Evolutionary conservation across 2,797 vertebrate genomes (phyloP).

Genomic region (Trematomus bernacchii): DNA sequence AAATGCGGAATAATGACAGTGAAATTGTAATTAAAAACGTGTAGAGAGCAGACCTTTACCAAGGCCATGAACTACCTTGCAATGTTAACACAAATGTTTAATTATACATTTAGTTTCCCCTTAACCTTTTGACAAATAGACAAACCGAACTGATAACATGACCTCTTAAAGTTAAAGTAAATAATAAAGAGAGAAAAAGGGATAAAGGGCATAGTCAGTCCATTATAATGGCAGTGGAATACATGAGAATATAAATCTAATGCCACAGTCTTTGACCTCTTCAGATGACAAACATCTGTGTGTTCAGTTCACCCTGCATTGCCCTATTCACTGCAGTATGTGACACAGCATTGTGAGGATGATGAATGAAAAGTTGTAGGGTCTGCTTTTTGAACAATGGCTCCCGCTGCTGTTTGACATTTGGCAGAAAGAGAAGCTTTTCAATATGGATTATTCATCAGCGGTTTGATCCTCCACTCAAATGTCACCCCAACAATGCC

Average conservation of each 20-base stretch:
- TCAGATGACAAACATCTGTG: slow-evolving; percentile 13
- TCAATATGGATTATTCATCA: slow-evolving; percentile 81
- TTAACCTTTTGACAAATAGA: too few species aligned
- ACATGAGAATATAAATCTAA: not conserved
- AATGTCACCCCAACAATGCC: slow-evolving; percentile 79
- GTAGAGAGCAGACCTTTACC: too few species aligned
- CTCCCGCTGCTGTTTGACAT: slow-evolving; percentile 78
- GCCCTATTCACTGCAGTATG: slow-evolving; percentile 28
- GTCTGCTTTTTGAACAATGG: slow-evolving; percentile 62
- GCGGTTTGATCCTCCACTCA: slow-evolving; percentile 75
- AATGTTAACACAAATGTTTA: too few species aligned
- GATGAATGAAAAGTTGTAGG: slow-evolving; percentile 60
- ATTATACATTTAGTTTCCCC: too few species aligned
- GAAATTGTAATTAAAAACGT: too few species aligned
- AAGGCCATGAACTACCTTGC: too few species aligned
- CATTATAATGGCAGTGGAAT: not conserved
- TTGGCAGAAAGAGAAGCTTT: slow-evolving; percentile 77
- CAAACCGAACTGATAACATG: too few species aligned
- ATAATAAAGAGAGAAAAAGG: too few species aligned
- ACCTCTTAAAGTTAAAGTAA: too few species aligned
- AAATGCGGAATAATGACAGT: too few species aligned
- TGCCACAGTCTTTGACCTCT: not conserved
- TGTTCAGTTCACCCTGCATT: slow-evolving; percentile 3
- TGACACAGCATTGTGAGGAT: slow-evolving; percentile 48
- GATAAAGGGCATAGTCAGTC: not conserved